Percentiles rank a stretch among this genome's conserved stretches.
phyloP scores from a whole-genome alignment of 2,888 invertebrate species.

The Noctua janthina region DNA sequence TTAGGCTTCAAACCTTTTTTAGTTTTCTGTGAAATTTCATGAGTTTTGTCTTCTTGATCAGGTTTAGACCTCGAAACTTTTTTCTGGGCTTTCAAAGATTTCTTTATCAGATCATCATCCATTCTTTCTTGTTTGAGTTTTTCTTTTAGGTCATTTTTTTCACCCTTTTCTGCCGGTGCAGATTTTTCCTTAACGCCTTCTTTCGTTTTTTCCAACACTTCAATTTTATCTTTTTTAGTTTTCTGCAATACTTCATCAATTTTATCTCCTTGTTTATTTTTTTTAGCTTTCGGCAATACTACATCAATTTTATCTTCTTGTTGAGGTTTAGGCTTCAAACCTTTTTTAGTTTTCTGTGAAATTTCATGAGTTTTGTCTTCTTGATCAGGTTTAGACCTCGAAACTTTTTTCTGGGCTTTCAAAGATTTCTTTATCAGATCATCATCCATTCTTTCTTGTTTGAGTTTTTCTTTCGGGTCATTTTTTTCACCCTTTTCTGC shows the following conservation, averaged over 20 bases:
- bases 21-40: too few relatives aligned
- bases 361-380: too few relatives aligned
- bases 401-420: background rate
- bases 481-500: background rate
- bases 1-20: too few relatives aligned
- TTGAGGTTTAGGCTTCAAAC: too few relatives aligned
- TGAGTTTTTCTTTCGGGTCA: conserved; percentile 8
- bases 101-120: background rate
- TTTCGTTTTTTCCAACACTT: background rate
- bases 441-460: conserved; percentile 8
- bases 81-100: background rate
- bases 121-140: conserved; percentile 1
- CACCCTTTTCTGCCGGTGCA: background rate
- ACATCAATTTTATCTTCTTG: too few relatives aligned
- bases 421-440: background rate
- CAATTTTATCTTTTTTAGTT: background rate
- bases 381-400: too few relatives aligned
- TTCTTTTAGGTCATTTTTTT: background rate
- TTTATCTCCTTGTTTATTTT: background rate
- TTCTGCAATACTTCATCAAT: too few relatives aligned
- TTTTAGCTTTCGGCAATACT: background rate
- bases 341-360: too few relatives aligned
- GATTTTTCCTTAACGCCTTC: conserved; percentile 1
- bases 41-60: too few relatives aligned
- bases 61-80: background rate